phyloP scores from a whole-genome alignment of 2,113 vertebrate genomes.

The Epinephelus lanceolatus region DNA sequence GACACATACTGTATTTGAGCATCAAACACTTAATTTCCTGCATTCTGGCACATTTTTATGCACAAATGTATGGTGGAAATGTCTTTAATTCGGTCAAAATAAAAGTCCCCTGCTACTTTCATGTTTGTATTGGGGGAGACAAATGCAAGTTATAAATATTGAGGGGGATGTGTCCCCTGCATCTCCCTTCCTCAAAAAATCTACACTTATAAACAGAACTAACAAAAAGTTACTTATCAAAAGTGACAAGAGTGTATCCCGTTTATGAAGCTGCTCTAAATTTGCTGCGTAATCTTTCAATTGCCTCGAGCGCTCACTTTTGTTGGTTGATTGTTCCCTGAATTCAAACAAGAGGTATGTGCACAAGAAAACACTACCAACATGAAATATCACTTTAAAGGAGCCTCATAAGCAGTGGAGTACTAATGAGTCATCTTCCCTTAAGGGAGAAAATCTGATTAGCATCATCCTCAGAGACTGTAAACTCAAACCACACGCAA shows the following conservation, averaged over 20 bases:
- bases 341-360: slow-evolving; percentile 27
- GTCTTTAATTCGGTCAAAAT: no score
- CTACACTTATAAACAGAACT: neutral
- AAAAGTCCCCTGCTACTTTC: no score
- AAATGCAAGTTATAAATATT: no score
- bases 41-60: no score
- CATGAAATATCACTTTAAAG: slow-evolving; percentile 57
- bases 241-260: neutral
- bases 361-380: slow-evolving; percentile 16
- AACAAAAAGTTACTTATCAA: neutral
- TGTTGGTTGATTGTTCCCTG: slow-evolving; percentile 7
- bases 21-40: no score
- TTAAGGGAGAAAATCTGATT: slow-evolving; percentile 69
- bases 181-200: neutral
- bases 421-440: slow-evolving; percentile 71
- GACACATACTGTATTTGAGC: no score
- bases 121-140: no score
- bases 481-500: slow-evolving; percentile 51
- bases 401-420: slow-evolving; percentile 49
- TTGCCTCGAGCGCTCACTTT: neutral
- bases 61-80: no score
- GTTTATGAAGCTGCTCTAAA: neutral
- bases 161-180: no score
- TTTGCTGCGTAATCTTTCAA: neutral
- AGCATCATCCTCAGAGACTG: slow-evolving; percentile 64